Percentiles rank a stretch among this genome's conserved stretches.
Conservation (phyloP, 2,888 invertebrate species). For the Melipona bicolor region DNA sequence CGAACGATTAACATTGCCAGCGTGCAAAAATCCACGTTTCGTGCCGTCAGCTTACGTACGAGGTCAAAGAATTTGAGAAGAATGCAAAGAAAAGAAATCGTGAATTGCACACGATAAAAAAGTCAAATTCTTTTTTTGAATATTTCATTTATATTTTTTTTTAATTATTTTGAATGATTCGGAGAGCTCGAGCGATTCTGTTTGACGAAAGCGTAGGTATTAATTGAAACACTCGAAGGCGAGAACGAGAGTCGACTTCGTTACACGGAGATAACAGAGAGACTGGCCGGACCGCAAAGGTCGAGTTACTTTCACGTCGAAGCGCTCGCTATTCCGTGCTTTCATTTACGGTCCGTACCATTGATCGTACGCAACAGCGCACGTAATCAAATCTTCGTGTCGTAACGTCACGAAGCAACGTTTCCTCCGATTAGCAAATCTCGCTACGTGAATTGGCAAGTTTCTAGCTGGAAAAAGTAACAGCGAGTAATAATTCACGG, state of each 20-base stretch:
- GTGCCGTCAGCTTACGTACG: not conserved
- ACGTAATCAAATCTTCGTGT: conserved; percentile 22
- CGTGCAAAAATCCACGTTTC: not conserved
- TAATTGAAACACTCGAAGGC: not conserved
- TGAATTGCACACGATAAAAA: not conserved
- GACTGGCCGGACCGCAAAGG: conserved; percentile 31
- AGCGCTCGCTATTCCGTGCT: not conserved
- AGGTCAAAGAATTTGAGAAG: not conserved
- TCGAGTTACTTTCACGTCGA: conserved; percentile 44
- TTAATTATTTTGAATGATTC: not conserved
- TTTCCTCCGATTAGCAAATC: conserved; percentile 20
- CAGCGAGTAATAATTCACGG: not conserved
- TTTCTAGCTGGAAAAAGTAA: not conserved
- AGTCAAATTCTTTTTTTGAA: not conserved
- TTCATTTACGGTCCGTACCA: conserved; percentile 36
- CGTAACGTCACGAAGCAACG: conserved; percentile 12
- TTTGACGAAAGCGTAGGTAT: conserved; percentile 17
- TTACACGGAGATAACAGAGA: not conserved
- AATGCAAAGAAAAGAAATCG: not conserved
- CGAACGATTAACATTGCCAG: conserved; percentile 38
- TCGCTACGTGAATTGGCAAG: too few relatives aligned
- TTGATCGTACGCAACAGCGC: conserved; percentile 10
- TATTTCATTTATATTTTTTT: too few relatives aligned
- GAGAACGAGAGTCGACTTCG: conserved; percentile 20
- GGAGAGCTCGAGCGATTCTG: not conserved